Evolutionary conservation across 2,888 invertebrate genomes (phyloP), one percentile per base, ranked within the genome.

Genomic region (Selenia dentaria): DNA sequence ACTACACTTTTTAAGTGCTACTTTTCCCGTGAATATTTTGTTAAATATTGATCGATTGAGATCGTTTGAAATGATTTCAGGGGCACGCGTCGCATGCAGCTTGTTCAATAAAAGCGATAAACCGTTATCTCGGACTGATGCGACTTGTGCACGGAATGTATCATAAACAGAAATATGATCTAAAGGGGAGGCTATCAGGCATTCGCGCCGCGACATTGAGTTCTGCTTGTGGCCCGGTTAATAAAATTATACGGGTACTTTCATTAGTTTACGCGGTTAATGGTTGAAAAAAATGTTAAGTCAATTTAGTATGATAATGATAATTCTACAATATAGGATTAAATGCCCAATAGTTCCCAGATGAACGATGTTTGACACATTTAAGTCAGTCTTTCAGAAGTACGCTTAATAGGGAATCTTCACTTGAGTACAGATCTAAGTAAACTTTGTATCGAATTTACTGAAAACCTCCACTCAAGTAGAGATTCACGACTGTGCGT

Each of bases 311-410:
- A 86, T 90, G 88, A 87, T 85, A 87, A 88, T 88, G 89, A 84
- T 83, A 85, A 78, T 62, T 86, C 88, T 89, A 89, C 87, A 83
- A 79, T 83, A 90, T 79, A 89, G 86, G 84, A 90, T 91, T 91
- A 91, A 89, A 91, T 91, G 91, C 91, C 91, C 91, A 91, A 91
- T 89, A 91, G 91, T 89, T 86, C 91, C 91, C 91, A 87, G 59
- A 67, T 60, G 81, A 78, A 78, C 83, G 76, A 76, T 75, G 78
- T 72, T 79, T 74, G 89, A 83, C 38, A 70, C 81, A 77, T 60
- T 36, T 31, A n/a, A n/a, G n/a, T n/a, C n/a, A n/a, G n/a, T n/a
- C n/a, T n/a, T n/a, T n/a, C n/a, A n/a, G n/a, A n/a, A n/a, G n/a
- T n/a, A n/a, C n/a, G n/a, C n/a, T n/a, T n/a, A n/a, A n/a, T n/a